Evolutionary conservation across 2,888 invertebrate species (phyloP), one percentile per base, ranked within the genome.

Genomic region (Adineta ricciae): DNA sequence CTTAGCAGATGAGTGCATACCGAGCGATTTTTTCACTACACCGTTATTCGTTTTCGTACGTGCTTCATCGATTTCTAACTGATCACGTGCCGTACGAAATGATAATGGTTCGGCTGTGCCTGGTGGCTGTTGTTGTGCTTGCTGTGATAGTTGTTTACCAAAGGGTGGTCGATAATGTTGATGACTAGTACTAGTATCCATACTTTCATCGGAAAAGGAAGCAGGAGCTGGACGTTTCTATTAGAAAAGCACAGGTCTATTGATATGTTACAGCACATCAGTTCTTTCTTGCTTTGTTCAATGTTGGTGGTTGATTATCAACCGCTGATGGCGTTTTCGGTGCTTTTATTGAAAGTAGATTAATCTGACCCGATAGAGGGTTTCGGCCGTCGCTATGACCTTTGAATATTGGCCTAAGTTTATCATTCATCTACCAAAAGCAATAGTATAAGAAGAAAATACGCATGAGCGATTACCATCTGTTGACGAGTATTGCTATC

Each of bases 1-100:
- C 85, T 85, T 85, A 1, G 85, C 85, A 41, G 85, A 64, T 32
- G 64, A 64, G 32, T 64, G 64, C 64, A 64, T 64, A 64, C 64
- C 64, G 27, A 64, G 64, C 14, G 64, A 64, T 64, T 64, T 64
- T 24, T 64, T 64, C 2, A 64, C 64, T 27, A 64, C 64, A 32
- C 11, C 64, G 14, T 27, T 27, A 64, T 64, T 64, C 14, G 11
- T 16, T 64, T 32, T 64, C 8, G n/a, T 64, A 32, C 64, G 64
- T 64, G n/a, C n/a, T 64, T 64, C 64, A 27, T 64, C 64, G 11
- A 64, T 64, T 64, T 64, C 64, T 32, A 64, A 64, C 32, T 64
- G 64, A 32, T 64, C 64, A 64, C 64, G 64, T 64, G 64, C 64
- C 32, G 64, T 64, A n/a, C 64, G 64, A 64, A 64, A 64, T n/a